phyloP scores from a whole-genome alignment of 2,797 vertebrate species.

The Tragopan temminckii region DNA sequence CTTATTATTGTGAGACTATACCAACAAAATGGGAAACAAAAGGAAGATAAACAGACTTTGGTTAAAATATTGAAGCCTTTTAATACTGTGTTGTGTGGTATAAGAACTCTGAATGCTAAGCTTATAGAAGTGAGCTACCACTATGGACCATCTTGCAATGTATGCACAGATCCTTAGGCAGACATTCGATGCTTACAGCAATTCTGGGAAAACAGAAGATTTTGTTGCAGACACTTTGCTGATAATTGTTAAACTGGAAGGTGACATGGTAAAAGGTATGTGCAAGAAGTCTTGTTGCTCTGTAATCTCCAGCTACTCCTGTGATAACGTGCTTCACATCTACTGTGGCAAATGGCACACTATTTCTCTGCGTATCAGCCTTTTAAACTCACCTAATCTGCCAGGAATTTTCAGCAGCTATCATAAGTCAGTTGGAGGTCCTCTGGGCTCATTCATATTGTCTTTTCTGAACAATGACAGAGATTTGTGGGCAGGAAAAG shows the following conservation, averaged over 20 bases:
- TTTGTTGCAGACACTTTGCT: neutral
- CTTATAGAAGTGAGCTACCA: rapidly evolving
- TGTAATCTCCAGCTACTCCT: neutral
- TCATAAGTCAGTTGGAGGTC: neutral
- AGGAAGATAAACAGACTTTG: neutral
- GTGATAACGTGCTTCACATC: neutral
- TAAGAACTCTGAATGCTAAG: neutral
- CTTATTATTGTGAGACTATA: neutral
- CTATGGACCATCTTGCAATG: neutral
- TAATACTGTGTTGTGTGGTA: neutral
- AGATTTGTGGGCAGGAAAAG: neutral
- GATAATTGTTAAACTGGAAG: neutral
- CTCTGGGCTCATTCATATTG: neutral
- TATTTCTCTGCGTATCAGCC: neutral
- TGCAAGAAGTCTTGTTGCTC: neutral
- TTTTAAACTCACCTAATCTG: neutral
- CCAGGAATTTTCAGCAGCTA: neutral
- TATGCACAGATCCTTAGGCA: neutral
- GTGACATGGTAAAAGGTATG: neutral
- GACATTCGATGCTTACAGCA: neutral
- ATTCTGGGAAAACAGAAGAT: neutral
- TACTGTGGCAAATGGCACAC: neutral
- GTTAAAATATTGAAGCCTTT: neutral
- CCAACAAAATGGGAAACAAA: neutral
- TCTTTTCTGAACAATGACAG: neutral